These are phyloP conservation scores for Drosophila melanocephala DNA, from an alignment of 2,888 invertebrate genomes.

Conservation along the genomic window DNA sequence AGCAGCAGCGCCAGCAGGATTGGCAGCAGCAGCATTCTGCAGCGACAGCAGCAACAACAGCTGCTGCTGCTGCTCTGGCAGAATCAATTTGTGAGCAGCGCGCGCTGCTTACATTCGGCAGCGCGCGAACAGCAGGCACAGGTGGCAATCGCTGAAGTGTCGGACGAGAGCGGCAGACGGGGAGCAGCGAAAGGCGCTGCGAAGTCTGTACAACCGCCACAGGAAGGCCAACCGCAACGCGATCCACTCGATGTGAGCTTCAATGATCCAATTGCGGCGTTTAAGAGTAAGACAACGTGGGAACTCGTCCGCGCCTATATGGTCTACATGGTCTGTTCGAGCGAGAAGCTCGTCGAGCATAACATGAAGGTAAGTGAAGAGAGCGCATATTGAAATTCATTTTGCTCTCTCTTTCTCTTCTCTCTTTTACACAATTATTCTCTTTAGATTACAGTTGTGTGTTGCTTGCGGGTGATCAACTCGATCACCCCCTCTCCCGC, in stretches of 20 bases:
- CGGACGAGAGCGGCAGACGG: conserved; percentile 10
- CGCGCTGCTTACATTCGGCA: conserved; percentile 57
- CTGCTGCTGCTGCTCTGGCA: conserved; percentile 29
- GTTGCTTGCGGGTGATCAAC: background rate
- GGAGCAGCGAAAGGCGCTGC: background rate
- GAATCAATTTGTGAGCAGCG: conserved; percentile 14
- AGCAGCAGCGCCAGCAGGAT: conserved; percentile 31
- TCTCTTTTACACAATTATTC: background rate
- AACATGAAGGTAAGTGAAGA: conserved; percentile 93
- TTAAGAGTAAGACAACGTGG: conserved; percentile 97
- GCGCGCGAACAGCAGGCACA: conserved; percentile 48
- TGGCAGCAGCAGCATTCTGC: conserved; percentile 7
- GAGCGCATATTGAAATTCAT: background rate
- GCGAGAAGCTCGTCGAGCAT: conserved; percentile 94
- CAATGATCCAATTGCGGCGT: conserved; percentile 95
- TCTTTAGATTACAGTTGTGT: background rate
- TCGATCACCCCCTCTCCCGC: background rate
- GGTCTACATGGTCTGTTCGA: conserved; percentile 96
- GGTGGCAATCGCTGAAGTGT: conserved; percentile 29
- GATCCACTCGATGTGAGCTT: conserved; percentile 94
- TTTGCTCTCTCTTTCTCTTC: background rate
- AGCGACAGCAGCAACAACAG: conserved; percentile 13
- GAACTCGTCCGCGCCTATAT: conserved; percentile 95
- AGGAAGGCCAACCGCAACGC: conserved; percentile 74
- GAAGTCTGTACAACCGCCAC: conserved; percentile 45